Conservation (phyloP, 1,140 invertebrate species). For the Panonychus citri region DNA sequence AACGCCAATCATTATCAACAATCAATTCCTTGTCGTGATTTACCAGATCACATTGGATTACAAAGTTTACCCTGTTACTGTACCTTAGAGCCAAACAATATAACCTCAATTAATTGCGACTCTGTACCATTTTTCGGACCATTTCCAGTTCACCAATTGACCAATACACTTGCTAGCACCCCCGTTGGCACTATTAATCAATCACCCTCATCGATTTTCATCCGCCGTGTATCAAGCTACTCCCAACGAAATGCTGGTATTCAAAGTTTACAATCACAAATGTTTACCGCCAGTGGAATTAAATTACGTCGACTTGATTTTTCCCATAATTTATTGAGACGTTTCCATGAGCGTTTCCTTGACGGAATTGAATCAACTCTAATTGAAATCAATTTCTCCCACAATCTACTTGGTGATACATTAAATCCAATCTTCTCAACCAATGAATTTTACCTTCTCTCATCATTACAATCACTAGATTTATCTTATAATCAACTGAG, state of each 20-base stretch:
- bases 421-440: conserved; percentile 69
- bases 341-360: conserved; percentile 48
- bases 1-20: no score
- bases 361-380: conserved; percentile 37
- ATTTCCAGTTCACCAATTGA: conserved; percentile 34
- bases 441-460: conserved; percentile 50
- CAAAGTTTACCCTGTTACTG: conserved; percentile 1
- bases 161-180: no score
- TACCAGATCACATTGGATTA: no score
- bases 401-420: conserved; percentile 63
- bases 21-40: no score
- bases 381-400: conserved; percentile 40
- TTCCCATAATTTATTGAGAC: conserved; percentile 50
- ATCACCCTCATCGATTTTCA: conserved; percentile 38
- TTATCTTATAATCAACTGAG: conserved; percentile 50
- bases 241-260: conserved; percentile 49
- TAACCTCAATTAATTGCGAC: conserved; percentile 46
- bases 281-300: conserved; percentile 34
- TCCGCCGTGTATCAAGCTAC: conserved; percentile 29
- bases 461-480: conserved; percentile 38
- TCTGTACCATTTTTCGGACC: conserved; percentile 50
- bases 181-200: no score
- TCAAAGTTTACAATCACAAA: conserved; percentile 48
- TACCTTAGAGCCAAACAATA: neutral
- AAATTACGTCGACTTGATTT: conserved; percentile 49